Evolutionary conservation across 2,113 vertebrate species (phyloP).

Genomic region (Poecilia latipinna): DNA sequence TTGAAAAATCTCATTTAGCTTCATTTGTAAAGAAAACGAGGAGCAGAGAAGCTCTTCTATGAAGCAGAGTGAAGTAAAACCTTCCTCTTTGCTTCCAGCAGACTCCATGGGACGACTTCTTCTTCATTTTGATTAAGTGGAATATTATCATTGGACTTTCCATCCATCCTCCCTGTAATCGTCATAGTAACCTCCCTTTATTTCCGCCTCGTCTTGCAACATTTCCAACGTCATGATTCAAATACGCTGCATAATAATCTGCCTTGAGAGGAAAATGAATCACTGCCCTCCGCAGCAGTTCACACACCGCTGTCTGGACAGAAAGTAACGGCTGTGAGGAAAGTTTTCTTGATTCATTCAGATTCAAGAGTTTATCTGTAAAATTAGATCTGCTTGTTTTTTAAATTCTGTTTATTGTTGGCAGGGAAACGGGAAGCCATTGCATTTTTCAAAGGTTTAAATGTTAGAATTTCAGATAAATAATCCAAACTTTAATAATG

Average conservation of each 20-base stretch:
- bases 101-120: neutral
- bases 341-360: constrained; percentile 2
- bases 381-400: no score
- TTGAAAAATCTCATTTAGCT: constrained; percentile 26
- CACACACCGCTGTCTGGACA: neutral
- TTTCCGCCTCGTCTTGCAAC: constrained; percentile 25
- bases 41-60: constrained; percentile 1
- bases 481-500: neutral
- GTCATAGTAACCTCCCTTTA: constrained; percentile 12
- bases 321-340: neutral
- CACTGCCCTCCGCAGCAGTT: constrained; percentile 14
- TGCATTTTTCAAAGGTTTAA: neutral
- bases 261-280: constrained; percentile 59
- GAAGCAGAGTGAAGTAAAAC: constrained; percentile 23
- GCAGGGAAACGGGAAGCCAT: neutral
- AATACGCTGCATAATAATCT: constrained; percentile 59
- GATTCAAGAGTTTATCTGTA: neutral
- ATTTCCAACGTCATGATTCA: constrained; percentile 57
- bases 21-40: constrained; percentile 6
- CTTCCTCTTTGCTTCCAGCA: constrained; percentile 24
- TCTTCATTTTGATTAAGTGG: constrained; percentile 33
- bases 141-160: constrained; percentile 47
- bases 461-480: neutral
- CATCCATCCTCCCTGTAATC: constrained; percentile 34
- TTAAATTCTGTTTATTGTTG: neutral